phyloP scores from a whole-genome alignment of 1,140 invertebrate species.

The Bombus sibiricus region DNA sequence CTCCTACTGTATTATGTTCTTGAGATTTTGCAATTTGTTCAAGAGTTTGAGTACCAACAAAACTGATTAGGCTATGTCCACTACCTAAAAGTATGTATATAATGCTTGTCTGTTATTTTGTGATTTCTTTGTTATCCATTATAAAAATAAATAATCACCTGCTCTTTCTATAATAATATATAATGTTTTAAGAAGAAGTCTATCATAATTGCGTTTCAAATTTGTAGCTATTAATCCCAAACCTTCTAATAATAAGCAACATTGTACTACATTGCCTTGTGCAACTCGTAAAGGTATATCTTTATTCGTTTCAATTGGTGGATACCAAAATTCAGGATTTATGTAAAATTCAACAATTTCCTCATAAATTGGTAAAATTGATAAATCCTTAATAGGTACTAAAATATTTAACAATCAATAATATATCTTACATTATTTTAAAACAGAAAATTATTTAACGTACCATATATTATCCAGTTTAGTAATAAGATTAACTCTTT shows the following conservation, averaged over 20 bases:
- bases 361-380: constrained; percentile 73
- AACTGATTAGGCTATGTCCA: constrained; percentile 82
- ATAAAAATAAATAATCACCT: constrained; percentile 78
- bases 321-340: constrained; percentile 84
- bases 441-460: constrained; percentile 18
- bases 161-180: constrained; percentile 87
- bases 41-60: constrained; percentile 83
- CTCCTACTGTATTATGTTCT: constrained; percentile 80
- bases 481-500: constrained; percentile 84
- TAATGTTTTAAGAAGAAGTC: constrained; percentile 85
- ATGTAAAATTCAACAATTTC: constrained; percentile 84
- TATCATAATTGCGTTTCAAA: constrained; percentile 82
- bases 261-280: constrained; percentile 84
- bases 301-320: constrained; percentile 80
- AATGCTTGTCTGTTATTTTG: constrained; percentile 6
- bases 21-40: constrained; percentile 82
- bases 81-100: constrained; percentile 80
- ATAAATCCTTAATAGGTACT: constrained; percentile 68
- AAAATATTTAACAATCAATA: constrained; percentile 44
- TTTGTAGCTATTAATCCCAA: constrained; percentile 84
- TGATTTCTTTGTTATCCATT: neutral
- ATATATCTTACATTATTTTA: neutral
- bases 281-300: constrained; percentile 79
- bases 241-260: constrained; percentile 86
- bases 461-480: constrained; percentile 83